Evolutionary conservation across 2,888 invertebrate species (phyloP), one percentile per base, ranked within the genome.

Genomic region (Platynereis dumerilii): DNA sequence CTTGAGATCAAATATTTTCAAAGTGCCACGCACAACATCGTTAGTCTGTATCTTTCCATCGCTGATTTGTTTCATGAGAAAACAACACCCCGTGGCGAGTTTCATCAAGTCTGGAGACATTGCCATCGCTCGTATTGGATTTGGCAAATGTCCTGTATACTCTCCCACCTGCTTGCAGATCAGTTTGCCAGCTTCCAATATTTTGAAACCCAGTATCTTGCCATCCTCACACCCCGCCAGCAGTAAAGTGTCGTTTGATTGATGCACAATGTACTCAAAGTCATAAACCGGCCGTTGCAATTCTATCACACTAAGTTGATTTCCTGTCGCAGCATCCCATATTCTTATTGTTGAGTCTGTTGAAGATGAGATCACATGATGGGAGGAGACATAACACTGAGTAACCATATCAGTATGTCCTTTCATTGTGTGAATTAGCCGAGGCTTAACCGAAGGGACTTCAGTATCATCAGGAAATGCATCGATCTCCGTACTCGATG

Each of bases 51-150:
- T 48, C 27, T 29, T 39, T 3, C 27, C 44, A 34, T 34, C 34
- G 10, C 56, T 55, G 58, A 69, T 60, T 28, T 64, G 66, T 20
- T 48, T 54, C 66, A 69, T 67, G 22, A 54, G 42, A 53, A 67
- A 69, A 53, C 69, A 69, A 45, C 69, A 69, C 2, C 69, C 69
- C 0, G 69, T 65, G 20, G 67, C 69, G n/a, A 69, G 42, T 45
- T 42, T 27, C 7, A 26, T 39, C 55, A 60, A 44, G 57, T 57
- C 59, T 7, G 55, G 56, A 15, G 65, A 65, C 17, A 69, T 28
- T 17, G 62, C 61, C 64, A 69, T 65, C 17, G 64, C 54, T 12
- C 64, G 56, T 1, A 69, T 59, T 1, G 69, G 69, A 45, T 69
- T 69, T 10, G 69, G 69, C 10, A 64, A 29, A 42, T 67, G 67